Base-by-base conservation (phyloP, 2,797 vertebrate species). In the Sebastolobus alascanus region DNA sequence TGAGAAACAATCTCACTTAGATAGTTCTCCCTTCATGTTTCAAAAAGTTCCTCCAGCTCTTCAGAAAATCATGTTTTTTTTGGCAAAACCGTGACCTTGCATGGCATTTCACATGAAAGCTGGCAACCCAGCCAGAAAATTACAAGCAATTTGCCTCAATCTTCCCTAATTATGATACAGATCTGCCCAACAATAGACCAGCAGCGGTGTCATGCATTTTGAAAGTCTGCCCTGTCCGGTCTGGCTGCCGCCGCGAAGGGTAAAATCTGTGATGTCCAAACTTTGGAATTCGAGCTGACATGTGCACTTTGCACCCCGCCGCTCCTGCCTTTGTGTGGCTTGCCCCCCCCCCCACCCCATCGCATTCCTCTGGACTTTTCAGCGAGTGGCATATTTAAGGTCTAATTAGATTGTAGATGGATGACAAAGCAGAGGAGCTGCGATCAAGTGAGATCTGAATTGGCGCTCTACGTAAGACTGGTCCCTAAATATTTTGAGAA, bases 251-350 rank as follows among this genome's bases (percentile, higher is more conserved):
- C 84, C 31, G 68, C 38, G 74, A 80, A 80, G 80, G 86, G 68
- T 78, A 69, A 84, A 50, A 91, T 79, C 84, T 65, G 83, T 92
- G 89, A 93, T 93, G 93, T 94, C 90, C 92, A 89, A 92, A 94
- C 93, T 92, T 92, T 91, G 91, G 93, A 92, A 95, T 94, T 84
- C 11, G 56, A 90, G 90, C 92, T 94, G 92, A 93, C 90, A 77
- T 84, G 85, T 93, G 92, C 90, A 90, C 92, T 93, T 89, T 92
- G 90, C 89, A 80, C 92, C 88, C 89, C 87, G 83, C 74, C 59
- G 81, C 72, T 87, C 74, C 55, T 72, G 90, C 82, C 88, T 84
- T 92, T 92, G 91, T 94, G 85, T 73, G 79, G 67, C 68, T 75
- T 29, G 4, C 66, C 76, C 14, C 63, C 14, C 31, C n/a, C 0